A percentile compares a stretch with the other conserved stretches of the same genome.
phyloP scores from a whole-genome alignment of 1,140 invertebrate species.

The Sitophilus oryzae region DNA sequence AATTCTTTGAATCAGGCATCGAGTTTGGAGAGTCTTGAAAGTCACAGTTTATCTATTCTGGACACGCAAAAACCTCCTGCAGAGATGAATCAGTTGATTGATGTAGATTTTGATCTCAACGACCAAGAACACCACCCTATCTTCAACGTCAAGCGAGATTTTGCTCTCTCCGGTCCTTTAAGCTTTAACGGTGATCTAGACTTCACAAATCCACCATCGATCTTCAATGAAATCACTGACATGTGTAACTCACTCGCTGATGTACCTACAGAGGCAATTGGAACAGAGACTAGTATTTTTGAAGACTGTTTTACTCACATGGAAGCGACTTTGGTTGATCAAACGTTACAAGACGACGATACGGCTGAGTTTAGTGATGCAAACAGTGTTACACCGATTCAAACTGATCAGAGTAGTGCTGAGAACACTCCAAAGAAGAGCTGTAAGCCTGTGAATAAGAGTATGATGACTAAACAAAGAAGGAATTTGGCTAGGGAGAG shows the following conservation, averaged over 20 bases:
- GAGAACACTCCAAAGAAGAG: constrained; percentile 66
- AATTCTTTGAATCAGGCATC: constrained; percentile 52
- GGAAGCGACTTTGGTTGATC: constrained; percentile 29
- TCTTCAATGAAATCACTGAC: constrained; percentile 57
- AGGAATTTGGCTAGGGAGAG: constrained; percentile 62
- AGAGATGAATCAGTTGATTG: constrained; percentile 67
- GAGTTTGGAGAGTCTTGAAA: constrained; percentile 47
- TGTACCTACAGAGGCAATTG: constrained; percentile 53
- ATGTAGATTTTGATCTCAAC: constrained; percentile 32
- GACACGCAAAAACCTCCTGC: constrained; percentile 79
- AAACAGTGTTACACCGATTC: constrained; percentile 45
- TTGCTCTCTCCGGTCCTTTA: constrained; percentile 44
- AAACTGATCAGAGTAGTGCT: constrained; percentile 56
- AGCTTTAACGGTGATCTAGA: constrained; percentile 49
- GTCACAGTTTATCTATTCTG: constrained; percentile 53
- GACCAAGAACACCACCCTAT: constrained; percentile 33
- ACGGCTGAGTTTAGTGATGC: constrained; percentile 39
- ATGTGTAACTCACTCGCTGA: constrained; percentile 56
- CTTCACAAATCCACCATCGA: constrained; percentile 56
- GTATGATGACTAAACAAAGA: constrained; percentile 69
- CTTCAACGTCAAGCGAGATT: constrained; percentile 50
- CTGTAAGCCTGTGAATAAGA: constrained; percentile 45
- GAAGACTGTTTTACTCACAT: constrained; percentile 50
- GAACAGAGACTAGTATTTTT: constrained; percentile 49
- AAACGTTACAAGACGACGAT: constrained; percentile 27